Evolutionary conservation across 2,797 vertebrate genomes (phyloP).

Genomic region (Chlorospingus semifuscus): DNA sequence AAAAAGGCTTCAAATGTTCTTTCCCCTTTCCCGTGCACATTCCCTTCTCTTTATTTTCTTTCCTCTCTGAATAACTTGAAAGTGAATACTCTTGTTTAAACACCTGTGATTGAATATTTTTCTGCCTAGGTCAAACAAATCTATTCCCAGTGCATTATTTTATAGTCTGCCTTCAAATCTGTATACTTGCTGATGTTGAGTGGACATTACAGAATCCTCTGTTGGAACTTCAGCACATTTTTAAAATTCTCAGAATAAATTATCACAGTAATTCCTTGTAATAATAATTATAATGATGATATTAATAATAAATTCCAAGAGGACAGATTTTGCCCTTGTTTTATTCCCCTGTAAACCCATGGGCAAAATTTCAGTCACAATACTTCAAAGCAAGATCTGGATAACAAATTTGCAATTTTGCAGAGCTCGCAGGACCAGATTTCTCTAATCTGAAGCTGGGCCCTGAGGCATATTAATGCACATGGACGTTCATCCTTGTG

Average conservation of each 20-base stretch:
- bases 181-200: background rate
- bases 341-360: background rate
- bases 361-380: background rate
- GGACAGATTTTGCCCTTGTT: background rate
- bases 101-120: background rate
- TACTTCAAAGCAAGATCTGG: background rate
- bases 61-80: background rate
- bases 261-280: background rate
- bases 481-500: background rate
- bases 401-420: background rate
- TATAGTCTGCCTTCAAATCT: background rate
- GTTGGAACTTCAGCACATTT: background rate
- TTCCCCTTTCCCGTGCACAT: background rate
- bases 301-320: background rate
- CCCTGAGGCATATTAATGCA: background rate
- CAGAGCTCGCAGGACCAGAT: background rate
- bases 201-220: background rate
- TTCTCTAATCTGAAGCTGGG: background rate
- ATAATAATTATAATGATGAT: background rate
- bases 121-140: background rate
- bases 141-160: background rate
- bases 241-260: background rate
- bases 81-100: background rate
- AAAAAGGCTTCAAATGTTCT: background rate
- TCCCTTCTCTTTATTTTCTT: background rate